These are phyloP conservation scores for Teinopalpus imperialis DNA, from an alignment of 2,888 invertebrate species.

Conservation along the genomic window DNA sequence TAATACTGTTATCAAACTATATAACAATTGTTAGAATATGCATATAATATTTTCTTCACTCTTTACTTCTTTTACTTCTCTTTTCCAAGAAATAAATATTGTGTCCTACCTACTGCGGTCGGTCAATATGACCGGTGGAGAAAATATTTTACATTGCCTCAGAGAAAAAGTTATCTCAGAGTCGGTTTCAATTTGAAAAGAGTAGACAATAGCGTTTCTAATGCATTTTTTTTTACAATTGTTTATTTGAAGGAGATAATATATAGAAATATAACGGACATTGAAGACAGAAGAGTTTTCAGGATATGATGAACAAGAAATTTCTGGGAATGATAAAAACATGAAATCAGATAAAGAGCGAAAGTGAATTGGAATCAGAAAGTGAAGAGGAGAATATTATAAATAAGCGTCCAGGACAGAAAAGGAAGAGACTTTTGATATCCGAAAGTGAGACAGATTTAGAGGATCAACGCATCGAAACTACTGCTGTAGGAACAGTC, in stretches of 20 bases:
- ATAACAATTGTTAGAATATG: too few species aligned
- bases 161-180: slow-evolving; percentile 15
- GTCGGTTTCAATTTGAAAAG: slow-evolving; percentile 15
- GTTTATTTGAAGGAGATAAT: slow-evolving; percentile 16
- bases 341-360: background rate
- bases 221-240: slow-evolving; percentile 7
- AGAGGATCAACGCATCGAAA: slow-evolving; percentile 20
- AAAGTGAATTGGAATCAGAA: slow-evolving; percentile 3
- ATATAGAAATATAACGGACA: slow-evolving; percentile 1
- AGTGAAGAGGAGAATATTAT: slow-evolving; percentile 8
- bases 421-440: background rate
- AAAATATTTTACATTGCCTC: slow-evolving; percentile 10
- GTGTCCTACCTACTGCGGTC: slow-evolving; percentile 8
- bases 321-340: background rate
- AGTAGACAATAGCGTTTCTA: slow-evolving; percentile 15
- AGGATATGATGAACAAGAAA: slow-evolving; percentile 1
- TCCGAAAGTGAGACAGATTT: slow-evolving; percentile 15
- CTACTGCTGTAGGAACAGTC: slow-evolving; percentile 14
- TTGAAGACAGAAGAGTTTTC: background rate
- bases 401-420: background rate
- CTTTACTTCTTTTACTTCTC: too few species aligned
- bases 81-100: background rate
- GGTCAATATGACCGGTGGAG: slow-evolving; percentile 19
- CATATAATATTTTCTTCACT: too few species aligned
- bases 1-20: too few species aligned